phyloP scores from a whole-genome alignment of 2,113 vertebrate genomes.

The Heterocephalus glaber region DNA sequence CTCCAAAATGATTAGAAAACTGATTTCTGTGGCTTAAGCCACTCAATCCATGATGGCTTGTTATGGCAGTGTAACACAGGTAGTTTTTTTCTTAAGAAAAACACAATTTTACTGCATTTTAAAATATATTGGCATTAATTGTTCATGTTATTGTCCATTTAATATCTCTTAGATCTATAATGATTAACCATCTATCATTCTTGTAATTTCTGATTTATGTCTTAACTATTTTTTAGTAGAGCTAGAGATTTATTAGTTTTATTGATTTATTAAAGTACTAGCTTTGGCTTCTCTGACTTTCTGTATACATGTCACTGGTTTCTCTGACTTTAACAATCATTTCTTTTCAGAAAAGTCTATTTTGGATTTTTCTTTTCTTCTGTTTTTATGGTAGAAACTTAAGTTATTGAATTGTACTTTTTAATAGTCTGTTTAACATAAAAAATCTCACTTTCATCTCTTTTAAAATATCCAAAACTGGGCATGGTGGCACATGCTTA shows the following conservation, averaged over 20 bases:
- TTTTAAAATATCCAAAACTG: background rate
- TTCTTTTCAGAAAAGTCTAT: background rate
- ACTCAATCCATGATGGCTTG: background rate
- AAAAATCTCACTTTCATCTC: background rate
- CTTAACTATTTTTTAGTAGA: background rate
- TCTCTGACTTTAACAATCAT: background rate
- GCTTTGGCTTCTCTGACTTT: background rate
- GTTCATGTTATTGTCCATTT: background rate
- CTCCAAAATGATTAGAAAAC: background rate
- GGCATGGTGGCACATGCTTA: background rate
- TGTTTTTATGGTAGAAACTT: background rate
- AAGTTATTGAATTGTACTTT: background rate
- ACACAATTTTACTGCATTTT: background rate
- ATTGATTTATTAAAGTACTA: background rate
- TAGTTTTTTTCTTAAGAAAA: background rate
- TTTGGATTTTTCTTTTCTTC: background rate
- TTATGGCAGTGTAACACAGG: background rate
- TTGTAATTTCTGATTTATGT: background rate
- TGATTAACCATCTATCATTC: background rate
- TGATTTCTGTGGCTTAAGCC: background rate
- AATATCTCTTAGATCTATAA: background rate
- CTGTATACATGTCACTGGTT: background rate
- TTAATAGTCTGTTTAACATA: background rate
- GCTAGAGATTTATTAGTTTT: background rate
- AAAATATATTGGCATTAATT: background rate